Evolutionary conservation across 1,140 invertebrate genomes (phyloP).

Genomic region (Cylas formicarius): DNA sequence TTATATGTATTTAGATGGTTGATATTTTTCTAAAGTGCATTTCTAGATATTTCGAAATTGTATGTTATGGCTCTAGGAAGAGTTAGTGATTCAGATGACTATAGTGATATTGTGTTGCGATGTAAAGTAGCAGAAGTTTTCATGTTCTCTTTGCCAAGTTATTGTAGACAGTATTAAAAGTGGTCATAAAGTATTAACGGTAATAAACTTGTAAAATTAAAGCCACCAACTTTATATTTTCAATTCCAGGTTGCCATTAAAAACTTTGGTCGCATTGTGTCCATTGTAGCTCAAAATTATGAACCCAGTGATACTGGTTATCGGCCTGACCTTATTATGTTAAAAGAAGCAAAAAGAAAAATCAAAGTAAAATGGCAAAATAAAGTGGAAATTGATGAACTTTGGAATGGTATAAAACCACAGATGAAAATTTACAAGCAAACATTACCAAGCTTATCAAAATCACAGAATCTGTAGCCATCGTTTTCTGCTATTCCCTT

Average conservation of each 20-base stretch:
- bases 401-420: conserved; percentile 50
- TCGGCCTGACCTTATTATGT: conserved; percentile 20
- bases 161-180: conserved; percentile 49
- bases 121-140: conserved; percentile 49
- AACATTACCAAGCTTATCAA: conserved; percentile 45
- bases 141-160: conserved; percentile 51
- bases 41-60: conserved; percentile 42
- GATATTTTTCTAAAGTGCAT: no score
- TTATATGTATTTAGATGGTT: conserved; percentile 11
- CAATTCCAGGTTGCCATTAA: conserved; percentile 44
- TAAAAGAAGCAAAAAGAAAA: conserved; percentile 1
- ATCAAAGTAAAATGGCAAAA: conserved; percentile 27
- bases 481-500: no score
- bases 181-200: conserved; percentile 53
- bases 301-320: conserved; percentile 16
- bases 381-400: conserved; percentile 41
- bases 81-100: conserved; percentile 44
- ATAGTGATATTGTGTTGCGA: conserved; percentile 41
- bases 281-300: conserved; percentile 46
- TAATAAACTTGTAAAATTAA: conserved; percentile 43
- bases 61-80: conserved; percentile 51
- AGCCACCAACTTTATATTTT: conserved; percentile 12
- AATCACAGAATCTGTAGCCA: no score
- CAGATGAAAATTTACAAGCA: conserved; percentile 47
- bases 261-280: conserved; percentile 45